Percentiles rank a stretch among this genome's conserved stretches.
phyloP scores from a whole-genome alignment of 1,140 invertebrate genomes.

The Oreohelix idahoensis region DNA sequence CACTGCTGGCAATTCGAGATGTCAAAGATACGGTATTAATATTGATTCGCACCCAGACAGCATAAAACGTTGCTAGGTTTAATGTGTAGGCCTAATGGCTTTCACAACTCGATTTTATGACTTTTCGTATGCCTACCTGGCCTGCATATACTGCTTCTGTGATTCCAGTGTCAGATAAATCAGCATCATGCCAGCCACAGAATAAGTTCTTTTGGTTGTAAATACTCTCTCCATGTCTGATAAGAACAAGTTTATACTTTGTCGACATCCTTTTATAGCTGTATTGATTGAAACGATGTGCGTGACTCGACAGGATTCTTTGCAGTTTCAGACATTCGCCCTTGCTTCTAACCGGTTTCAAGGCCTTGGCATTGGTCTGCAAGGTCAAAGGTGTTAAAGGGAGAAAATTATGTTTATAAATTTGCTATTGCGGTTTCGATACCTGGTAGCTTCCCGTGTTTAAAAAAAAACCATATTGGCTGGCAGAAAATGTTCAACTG shows the following conservation, averaged over 20 bases:
- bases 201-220: conserved; percentile 32
- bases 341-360: conserved; percentile 12
- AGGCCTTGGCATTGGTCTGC: background rate
- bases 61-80: too few relatives aligned
- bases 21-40: too few relatives aligned
- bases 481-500: too few relatives aligned
- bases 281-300: background rate
- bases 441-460: too few relatives aligned
- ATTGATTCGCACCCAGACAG: too few relatives aligned
- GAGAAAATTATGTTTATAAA: background rate
- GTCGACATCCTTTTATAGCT: background rate
- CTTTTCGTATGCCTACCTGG: conserved; percentile 2
- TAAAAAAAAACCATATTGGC: too few relatives aligned
- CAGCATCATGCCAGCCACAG: conserved; percentile 30
- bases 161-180: conserved; percentile 19
- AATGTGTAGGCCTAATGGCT: too few relatives aligned
- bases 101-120: too few relatives aligned
- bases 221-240: conserved; percentile 30
- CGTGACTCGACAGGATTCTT: background rate
- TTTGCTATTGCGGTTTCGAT: too few relatives aligned
- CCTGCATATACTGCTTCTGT: conserved; percentile 13
- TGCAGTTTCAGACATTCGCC: background rate
- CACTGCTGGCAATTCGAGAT: too few relatives aligned
- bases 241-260: conserved; percentile 31
- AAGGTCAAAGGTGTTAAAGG: background rate